Evolutionary conservation across 2,888 invertebrate species (phyloP).

Genomic region (Xestia sexstrigata): DNA sequence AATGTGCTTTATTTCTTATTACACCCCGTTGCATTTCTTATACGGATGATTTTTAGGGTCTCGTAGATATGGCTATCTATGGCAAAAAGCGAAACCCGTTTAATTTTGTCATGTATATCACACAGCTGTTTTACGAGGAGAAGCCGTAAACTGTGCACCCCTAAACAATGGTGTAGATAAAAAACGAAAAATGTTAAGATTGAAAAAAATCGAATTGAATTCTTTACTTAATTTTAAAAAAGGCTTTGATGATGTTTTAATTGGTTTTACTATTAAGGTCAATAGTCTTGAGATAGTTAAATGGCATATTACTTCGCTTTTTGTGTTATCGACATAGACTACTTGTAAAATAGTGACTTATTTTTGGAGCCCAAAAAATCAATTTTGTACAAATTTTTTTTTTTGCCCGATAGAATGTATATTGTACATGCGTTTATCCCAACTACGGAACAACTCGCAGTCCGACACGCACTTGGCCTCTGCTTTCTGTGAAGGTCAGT

Average conservation of each 20-base stretch:
- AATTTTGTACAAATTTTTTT: neutral
- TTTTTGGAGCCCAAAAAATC: too few relatives aligned
- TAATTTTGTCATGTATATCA: neutral
- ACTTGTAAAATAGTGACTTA: too few relatives aligned
- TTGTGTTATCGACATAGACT: too few relatives aligned
- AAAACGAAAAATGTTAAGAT: neutral
- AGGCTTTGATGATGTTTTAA: too few relatives aligned
- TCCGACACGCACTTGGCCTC: neutral
- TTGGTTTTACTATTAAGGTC: too few relatives aligned
- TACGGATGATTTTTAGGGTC: neutral
- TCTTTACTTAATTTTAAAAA: too few relatives aligned
- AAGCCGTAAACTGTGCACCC: neutral
- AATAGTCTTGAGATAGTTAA: too few relatives aligned
- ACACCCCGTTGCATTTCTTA: conserved; percentile 20
- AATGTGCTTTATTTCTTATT: conserved; percentile 18
- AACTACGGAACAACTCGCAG: neutral
- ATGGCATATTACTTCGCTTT: too few relatives aligned
- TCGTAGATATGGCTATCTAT: neutral
- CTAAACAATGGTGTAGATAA: neutral
- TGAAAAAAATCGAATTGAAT: too few relatives aligned
- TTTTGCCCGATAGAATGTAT: too few relatives aligned
- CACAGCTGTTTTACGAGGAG: neutral
- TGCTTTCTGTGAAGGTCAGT: neutral
- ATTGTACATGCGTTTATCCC: too few relatives aligned
- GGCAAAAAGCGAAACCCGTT: neutral